A percentile compares a stretch with the other conserved stretches of the same genome.
Evolutionary conservation across 2,888 invertebrate genomes (phyloP).

Genomic region (Ernsta delagoae): DNA sequence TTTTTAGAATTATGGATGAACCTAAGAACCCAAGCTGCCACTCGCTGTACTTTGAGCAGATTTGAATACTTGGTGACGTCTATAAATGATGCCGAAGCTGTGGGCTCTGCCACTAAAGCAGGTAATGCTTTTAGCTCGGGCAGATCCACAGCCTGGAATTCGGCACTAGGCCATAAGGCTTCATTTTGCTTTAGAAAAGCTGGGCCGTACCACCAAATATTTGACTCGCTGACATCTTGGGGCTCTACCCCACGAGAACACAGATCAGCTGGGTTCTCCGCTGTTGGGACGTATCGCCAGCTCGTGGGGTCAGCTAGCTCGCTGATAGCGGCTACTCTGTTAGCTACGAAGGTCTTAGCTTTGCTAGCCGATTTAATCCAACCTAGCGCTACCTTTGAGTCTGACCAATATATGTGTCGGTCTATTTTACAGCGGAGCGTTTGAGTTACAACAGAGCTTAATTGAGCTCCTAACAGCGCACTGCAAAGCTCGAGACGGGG

Average conservation of each 20-base stretch:
- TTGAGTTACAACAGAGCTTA: background rate
- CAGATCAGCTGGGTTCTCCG: background rate
- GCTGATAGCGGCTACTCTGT: background rate
- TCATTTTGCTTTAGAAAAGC: background rate
- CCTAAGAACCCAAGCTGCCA: background rate
- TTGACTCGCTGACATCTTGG: background rate
- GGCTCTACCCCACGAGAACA: slow-evolving; percentile 1
- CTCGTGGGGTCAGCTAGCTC: background rate
- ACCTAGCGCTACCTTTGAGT: background rate
- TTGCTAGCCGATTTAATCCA: background rate
- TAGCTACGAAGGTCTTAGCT: background rate
- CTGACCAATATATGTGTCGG: background rate
- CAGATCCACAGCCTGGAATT: background rate
- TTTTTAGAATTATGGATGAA: background rate
- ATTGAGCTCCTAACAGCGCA: slow-evolving; percentile 5
- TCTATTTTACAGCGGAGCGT: background rate
- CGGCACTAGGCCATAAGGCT: background rate
- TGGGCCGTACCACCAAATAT: slow-evolving; percentile 1
- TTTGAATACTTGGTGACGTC: background rate
- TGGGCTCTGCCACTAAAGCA: background rate
- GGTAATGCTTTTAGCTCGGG: background rate
- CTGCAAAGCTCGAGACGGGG: slow-evolving; percentile 1
- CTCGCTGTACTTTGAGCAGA: background rate
- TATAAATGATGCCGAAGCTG: background rate
- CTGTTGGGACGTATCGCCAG: slow-evolving; percentile 1